Base-by-base conservation (phyloP, 2,113 vertebrate species). In the Gopherus flavomarginatus region DNA sequence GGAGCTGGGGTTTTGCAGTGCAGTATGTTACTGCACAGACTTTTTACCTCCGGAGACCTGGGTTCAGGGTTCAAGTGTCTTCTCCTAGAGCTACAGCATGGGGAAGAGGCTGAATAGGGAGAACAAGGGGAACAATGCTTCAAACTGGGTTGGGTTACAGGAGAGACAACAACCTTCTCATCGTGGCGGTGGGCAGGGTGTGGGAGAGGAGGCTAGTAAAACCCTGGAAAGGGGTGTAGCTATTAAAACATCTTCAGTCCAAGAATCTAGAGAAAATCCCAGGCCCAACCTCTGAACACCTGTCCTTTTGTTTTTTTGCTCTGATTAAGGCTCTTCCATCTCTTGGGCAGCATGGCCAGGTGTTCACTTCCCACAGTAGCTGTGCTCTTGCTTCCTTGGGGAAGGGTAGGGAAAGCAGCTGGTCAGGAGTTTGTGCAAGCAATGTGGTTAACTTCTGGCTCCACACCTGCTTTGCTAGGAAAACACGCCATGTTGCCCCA, bases 141-240 rank as follows among this genome's bases (percentile, higher is more conserved):
- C 7, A 59, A 81, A 88, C 19, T 47, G 56, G 17, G 4, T 53
- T 10, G 24, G 38, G 29, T 72, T 75, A 21, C 81, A 62, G 24
- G 19, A 35, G 12, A 59, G 56, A 21, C 42, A 57, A 42, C 19
- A 6, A 29, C 81, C 11, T 53, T 4, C 8, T 44, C 16, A 72
- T 7, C 44, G 27, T 13, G 6, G 13, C 3, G 1, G 5, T 84
- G 69, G 38, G 29, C 9, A 1, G 0, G 1, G 31, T 65, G 62
- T 9, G 14, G 14, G 62, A 65, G 14, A 52, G 29, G 22, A 38
- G 17, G 24, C 81, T 75, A 59, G n/a, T 52, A 59, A 57, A 81
- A 52, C n/a, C 57, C 14, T 4, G 2, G 17, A 13, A 17, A 57
- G 52, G n/a, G 9, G 14, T 75, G 8, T 29, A 80, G n/a, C 12